phyloP scores from a whole-genome alignment of 2,113 vertebrate genomes.

The Spea bombifrons region DNA sequence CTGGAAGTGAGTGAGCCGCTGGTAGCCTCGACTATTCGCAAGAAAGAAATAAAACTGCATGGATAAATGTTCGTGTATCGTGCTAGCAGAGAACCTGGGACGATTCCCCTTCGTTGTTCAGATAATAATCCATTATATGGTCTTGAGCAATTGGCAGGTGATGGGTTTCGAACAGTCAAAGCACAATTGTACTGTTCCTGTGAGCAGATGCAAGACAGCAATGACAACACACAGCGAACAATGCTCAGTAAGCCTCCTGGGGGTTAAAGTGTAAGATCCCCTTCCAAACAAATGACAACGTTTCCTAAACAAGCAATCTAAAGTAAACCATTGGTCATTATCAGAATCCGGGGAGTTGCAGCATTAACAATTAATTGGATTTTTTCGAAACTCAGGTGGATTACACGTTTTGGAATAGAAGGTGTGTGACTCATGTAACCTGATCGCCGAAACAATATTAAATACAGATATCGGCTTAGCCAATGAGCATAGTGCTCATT shows the following conservation, averaged over 20 bases:
- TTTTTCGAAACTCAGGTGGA: conserved; percentile 55
- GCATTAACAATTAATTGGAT: conserved; percentile 67
- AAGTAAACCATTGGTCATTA: conserved; percentile 39
- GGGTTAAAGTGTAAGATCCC: conserved; percentile 58
- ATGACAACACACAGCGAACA: conserved; percentile 56
- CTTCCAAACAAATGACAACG: conserved; percentile 57
- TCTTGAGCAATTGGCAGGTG: conserved; percentile 50
- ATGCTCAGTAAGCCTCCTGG: conserved; percentile 53
- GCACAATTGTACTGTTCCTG: conserved; percentile 49
- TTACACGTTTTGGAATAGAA: conserved; percentile 54
- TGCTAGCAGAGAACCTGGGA: conserved; percentile 40
- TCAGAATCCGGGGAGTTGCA: conserved; percentile 60
- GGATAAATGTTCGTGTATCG: conserved; percentile 47
- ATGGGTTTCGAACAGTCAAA: conserved; percentile 1
- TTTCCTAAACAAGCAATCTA: conserved; percentile 56
- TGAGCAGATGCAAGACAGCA: conserved; percentile 52
- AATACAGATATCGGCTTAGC: conserved; percentile 8
- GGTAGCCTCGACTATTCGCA: conserved; percentile 46
- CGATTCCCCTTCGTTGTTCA: conserved; percentile 51
- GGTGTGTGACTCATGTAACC: conserved; percentile 45
- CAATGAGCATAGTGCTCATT: not conserved
- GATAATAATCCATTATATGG: conserved; percentile 55
- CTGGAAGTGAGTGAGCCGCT: conserved; percentile 52
- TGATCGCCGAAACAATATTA: conserved; percentile 48
- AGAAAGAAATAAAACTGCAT: conserved; percentile 46